Evolutionary conservation across 1,140 invertebrate genomes (phyloP).

Genomic region (Trachymyrmex septentrionalis): DNA sequence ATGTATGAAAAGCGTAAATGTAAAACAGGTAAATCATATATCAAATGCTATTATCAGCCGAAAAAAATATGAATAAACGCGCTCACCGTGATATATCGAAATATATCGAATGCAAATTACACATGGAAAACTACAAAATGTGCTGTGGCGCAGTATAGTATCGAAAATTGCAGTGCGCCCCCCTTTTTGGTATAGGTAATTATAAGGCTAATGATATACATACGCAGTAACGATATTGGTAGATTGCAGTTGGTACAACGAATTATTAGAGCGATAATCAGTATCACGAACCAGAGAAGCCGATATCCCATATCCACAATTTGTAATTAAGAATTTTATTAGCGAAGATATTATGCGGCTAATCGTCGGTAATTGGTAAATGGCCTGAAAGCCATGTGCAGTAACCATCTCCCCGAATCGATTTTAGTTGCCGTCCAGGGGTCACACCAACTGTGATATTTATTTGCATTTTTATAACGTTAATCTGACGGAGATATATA

Average conservation of each 20-base stretch:
- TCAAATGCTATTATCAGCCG: slow-evolving; percentile 33
- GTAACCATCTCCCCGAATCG: slow-evolving; percentile 57
- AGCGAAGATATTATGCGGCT: slow-evolving; percentile 70
- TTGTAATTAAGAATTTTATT: slow-evolving; percentile 71
- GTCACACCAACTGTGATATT: slow-evolving; percentile 46
- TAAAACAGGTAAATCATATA: slow-evolving; percentile 52
- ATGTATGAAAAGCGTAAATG: slow-evolving; percentile 48
- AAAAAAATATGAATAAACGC: slow-evolving; percentile 45
- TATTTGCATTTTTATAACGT: slow-evolving; percentile 62
- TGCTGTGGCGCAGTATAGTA: slow-evolving; percentile 21
- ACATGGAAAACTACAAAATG: slow-evolving; percentile 47
- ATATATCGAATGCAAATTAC: slow-evolving; percentile 15
- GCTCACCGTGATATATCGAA: slow-evolving; percentile 23
- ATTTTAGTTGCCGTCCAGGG: slow-evolving; percentile 47
- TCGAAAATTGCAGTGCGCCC: slow-evolving; percentile 37
- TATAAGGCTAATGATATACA: slow-evolving; percentile 60
- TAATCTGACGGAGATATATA: slow-evolving; percentile 48
- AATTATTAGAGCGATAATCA: slow-evolving; percentile 70
- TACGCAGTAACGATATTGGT: slow-evolving; percentile 66
- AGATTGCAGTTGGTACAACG: slow-evolving; percentile 64
- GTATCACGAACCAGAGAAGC: slow-evolving; percentile 62
- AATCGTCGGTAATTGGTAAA: slow-evolving; percentile 71
- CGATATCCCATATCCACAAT: slow-evolving; percentile 71
- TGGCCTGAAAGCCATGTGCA: slow-evolving; percentile 67
- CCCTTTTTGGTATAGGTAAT: slow-evolving; percentile 54